Evolutionary conservation across 2,888 invertebrate species (phyloP).

Genomic region (Aphidoletes aphidimyza): DNA sequence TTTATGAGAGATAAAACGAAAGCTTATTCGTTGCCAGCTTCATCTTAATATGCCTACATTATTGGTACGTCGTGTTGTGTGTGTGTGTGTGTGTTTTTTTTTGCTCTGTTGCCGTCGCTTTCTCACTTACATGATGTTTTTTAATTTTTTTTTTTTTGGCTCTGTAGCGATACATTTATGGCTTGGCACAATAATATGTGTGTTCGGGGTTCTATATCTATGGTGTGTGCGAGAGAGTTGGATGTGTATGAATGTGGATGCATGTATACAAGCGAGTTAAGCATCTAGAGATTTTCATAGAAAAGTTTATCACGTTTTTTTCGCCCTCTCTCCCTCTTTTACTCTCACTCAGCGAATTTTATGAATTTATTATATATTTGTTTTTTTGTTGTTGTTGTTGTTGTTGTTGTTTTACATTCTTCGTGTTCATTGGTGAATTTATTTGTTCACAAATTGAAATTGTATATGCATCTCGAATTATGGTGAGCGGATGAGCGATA

Average conservation of each 20-base stretch:
- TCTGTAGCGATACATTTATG: no score
- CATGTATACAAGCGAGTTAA: slow-evolving; percentile 29
- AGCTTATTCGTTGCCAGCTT: neutral
- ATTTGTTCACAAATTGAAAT: slow-evolving; percentile 29
- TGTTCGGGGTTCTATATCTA: neutral
- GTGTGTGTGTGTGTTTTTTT: neutral
- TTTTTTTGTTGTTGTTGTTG: no score
- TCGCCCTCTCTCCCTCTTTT: neutral
- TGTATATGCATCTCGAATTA: slow-evolving; percentile 17
- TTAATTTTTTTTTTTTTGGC: neutral
- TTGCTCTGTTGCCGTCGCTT: neutral
- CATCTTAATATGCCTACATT: slow-evolving; percentile 31
- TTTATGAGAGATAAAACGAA: slow-evolving; percentile 5
- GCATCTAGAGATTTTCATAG: slow-evolving; percentile 25
- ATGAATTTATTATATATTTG: neutral
- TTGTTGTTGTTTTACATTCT: slow-evolving; percentile 1
- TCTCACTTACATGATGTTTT: neutral
- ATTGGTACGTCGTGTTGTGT: neutral
- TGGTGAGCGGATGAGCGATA: neutral
- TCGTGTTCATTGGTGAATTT: slow-evolving; percentile 32
- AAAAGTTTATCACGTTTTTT: neutral
- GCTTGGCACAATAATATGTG: no score
- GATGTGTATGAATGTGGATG: neutral
- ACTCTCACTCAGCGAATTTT: neutral
- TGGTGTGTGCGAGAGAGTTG: neutral